Percentiles rank a stretch among this genome's conserved stretches.
Conservation (phyloP, 2,113 vertebrate species). For the Ammospiza nelsoni region DNA sequence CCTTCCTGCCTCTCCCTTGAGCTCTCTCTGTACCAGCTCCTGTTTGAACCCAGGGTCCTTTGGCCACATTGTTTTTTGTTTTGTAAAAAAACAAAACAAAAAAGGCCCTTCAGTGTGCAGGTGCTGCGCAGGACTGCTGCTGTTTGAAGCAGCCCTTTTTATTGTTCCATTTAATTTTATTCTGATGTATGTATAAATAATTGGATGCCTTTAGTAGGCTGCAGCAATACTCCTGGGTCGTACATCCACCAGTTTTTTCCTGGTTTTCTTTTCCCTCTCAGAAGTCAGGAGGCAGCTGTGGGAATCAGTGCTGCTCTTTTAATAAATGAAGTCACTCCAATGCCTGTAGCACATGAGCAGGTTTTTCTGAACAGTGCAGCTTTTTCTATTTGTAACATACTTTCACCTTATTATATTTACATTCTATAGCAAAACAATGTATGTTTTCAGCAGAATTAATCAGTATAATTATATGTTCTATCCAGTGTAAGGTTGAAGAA, state of each 20-base stretch:
- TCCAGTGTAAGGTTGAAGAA: constrained; percentile 15
- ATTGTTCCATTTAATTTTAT: neutral
- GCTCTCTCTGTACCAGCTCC: neutral
- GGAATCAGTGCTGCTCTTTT: neutral
- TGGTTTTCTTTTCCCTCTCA: neutral
- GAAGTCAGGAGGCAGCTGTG: neutral
- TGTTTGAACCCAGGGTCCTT: neutral
- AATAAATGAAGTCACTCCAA: neutral
- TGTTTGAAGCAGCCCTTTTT: neutral
- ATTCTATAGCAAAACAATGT: constrained; percentile 49
- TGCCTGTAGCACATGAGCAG: neutral
- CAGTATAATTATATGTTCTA: constrained; percentile 55
- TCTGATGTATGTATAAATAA: neutral
- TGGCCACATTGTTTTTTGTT: neutral
- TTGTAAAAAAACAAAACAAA: no score
- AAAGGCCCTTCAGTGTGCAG: neutral
- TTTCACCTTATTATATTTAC: constrained; percentile 50
- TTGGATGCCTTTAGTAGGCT: neutral
- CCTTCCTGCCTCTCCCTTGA: neutral
- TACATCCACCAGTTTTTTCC: neutral
- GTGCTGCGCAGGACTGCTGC: neutral
- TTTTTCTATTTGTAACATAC: neutral
- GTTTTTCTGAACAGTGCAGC: neutral
- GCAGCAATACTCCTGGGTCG: neutral
- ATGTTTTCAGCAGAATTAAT: constrained; percentile 63